These are phyloP conservation scores for Oscheius onirici DNA, from an alignment of 2,888 invertebrate genomes.

Conservation along the genomic window DNA sequence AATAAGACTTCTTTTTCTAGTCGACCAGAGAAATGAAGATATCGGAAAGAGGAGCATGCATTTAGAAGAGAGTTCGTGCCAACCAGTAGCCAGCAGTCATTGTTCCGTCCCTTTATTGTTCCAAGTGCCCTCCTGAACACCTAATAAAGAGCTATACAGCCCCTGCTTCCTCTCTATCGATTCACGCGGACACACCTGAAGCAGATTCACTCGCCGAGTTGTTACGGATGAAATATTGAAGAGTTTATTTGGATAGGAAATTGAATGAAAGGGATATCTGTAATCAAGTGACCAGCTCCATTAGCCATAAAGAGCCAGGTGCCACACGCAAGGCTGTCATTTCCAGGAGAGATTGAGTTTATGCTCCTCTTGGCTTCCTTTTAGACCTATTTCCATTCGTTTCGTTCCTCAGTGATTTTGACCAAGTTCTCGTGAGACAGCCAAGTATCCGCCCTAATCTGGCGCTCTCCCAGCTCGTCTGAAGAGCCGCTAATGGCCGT, in stretches of 20 bases:
- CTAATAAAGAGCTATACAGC: slow-evolving; percentile 23
- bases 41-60: neutral
- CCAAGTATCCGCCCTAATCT: slow-evolving; percentile 14
- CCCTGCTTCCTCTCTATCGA: slow-evolving; percentile 5
- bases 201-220: slow-evolving; percentile 3
- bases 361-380: no score
- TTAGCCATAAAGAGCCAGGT: slow-evolving; percentile 1
- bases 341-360: neutral
- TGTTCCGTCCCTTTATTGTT: neutral
- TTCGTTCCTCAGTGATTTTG: no score
- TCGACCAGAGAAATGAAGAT: no score
- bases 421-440: neutral
- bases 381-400: no score
- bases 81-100: neutral
- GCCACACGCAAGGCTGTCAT: slow-evolving; percentile 25
- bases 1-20: neutral
- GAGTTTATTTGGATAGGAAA: neutral
- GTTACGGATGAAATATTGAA: neutral
- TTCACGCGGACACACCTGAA: slow-evolving; percentile 13
- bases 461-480: neutral
- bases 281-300: neutral
- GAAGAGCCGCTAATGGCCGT: slow-evolving; percentile 23
- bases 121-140: slow-evolving; percentile 1
- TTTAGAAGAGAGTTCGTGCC: neutral
- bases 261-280: neutral